phyloP scores from a whole-genome alignment of 1,140 invertebrate genomes.

The Rhopalosiphum padi region DNA sequence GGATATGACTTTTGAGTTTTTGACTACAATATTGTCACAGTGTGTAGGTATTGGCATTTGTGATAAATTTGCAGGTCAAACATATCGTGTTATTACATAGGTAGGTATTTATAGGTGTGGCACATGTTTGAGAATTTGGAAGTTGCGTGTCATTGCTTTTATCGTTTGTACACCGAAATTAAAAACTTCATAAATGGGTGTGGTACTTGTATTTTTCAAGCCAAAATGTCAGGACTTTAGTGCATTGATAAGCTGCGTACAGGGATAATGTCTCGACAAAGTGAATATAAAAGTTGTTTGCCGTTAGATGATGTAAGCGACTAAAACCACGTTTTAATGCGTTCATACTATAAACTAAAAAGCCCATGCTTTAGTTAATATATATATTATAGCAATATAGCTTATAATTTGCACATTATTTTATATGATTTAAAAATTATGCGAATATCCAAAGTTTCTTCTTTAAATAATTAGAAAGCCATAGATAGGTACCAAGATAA shows the following conservation, averaged over 20 bases:
- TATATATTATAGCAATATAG: background rate
- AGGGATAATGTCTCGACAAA: slow-evolving; percentile 31
- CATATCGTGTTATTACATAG: slow-evolving; percentile 14
- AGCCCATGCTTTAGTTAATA: background rate
- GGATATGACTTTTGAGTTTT: background rate
- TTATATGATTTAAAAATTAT: background rate
- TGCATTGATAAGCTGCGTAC: background rate
- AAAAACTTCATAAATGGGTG: slow-evolving; percentile 51
- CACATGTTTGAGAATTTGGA: slow-evolving; percentile 17
- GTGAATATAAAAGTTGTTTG: background rate
- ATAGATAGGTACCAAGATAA: background rate
- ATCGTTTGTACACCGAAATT: slow-evolving; percentile 40
- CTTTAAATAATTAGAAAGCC: background rate
- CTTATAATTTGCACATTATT: background rate
- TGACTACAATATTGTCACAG: background rate
- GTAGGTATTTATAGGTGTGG: slow-evolving; percentile 40
- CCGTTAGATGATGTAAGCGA: slow-evolving; percentile 27
- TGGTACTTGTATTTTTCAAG: slow-evolving; percentile 33
- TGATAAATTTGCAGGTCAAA: slow-evolving; percentile 32
- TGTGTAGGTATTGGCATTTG: background rate
- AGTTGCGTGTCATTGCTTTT: slow-evolving; percentile 48
- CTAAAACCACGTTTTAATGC: background rate
- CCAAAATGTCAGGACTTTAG: background rate
- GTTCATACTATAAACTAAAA: background rate
- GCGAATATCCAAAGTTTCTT: background rate